These are phyloP conservation scores for Phacellophora camtschatica DNA, from an alignment of 30 jellyfish, hydroid and myxozoan genomes.

Conservation along the genomic window DNA sequence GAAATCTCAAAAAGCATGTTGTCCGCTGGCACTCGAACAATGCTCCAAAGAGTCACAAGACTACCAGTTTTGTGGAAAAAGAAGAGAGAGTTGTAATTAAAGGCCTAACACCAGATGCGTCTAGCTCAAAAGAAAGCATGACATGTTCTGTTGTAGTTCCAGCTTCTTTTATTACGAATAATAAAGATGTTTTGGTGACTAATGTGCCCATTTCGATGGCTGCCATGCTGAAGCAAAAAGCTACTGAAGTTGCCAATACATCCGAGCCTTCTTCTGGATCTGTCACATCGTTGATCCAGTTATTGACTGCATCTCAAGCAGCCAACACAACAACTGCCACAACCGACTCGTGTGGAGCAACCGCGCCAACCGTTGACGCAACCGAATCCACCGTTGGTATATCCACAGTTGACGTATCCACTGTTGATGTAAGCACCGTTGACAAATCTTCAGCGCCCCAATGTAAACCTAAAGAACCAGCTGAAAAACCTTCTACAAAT, in stretches of 20 bases:
- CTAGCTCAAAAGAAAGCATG: neutral
- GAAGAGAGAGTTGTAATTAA: conserved; percentile 40
- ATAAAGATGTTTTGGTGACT: conserved; percentile 31
- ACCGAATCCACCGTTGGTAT: too few species aligned
- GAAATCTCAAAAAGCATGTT: conserved; percentile 61
- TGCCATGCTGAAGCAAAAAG: conserved; percentile 50
- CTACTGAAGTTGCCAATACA: conserved; percentile 51
- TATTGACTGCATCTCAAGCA: conserved; percentile 30
- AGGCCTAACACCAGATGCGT: conserved; percentile 1
- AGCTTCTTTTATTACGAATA: conserved; percentile 30
- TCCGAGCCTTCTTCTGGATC: conserved; percentile 14
- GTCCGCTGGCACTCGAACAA: conserved; percentile 60
- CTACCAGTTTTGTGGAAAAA: neutral
- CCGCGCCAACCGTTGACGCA: too few species aligned
- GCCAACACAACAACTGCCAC: neutral
- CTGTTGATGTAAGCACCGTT: neutral
- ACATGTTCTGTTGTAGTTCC: conserved; percentile 53
- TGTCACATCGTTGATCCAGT: conserved; percentile 36
- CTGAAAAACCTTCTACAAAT: neutral
- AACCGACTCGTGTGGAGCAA: neutral
- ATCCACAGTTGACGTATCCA: neutral
- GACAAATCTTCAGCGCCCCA: neutral
- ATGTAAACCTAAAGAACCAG: neutral
- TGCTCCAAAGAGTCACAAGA: conserved; percentile 26
- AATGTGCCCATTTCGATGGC: conserved; percentile 52